phyloP scores from a whole-genome alignment of 2,113 vertebrate species.

The Zapornia atra region DNA sequence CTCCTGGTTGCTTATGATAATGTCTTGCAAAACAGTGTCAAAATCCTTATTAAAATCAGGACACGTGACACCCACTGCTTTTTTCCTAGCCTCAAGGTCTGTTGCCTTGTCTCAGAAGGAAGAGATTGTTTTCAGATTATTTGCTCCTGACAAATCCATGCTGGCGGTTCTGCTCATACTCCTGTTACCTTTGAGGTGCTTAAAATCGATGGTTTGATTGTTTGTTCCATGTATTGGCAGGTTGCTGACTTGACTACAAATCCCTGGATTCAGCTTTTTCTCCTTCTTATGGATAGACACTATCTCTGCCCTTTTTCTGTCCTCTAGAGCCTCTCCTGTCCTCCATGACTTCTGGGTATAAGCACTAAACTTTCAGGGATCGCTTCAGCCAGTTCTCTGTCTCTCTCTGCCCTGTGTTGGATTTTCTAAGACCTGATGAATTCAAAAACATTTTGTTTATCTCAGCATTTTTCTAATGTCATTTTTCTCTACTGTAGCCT shows the following conservation, averaged over 20 bases:
- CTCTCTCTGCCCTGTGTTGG: background rate
- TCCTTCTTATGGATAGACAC: background rate
- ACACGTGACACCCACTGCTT: background rate
- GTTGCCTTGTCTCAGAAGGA: background rate
- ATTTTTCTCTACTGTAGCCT: background rate
- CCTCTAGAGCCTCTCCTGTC: background rate
- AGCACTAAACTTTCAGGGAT: background rate
- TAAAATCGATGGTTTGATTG: background rate
- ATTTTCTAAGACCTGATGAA: background rate
- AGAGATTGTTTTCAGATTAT: background rate
- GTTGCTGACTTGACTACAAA: slow-evolving; percentile 1
- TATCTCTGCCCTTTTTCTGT: background rate
- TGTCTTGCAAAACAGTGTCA: background rate
- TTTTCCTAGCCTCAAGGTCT: background rate
- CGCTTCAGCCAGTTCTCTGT: background rate
- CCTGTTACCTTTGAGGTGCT: background rate
- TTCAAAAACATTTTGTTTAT: background rate
- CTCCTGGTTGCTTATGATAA: background rate
- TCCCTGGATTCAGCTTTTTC: background rate
- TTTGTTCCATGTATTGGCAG: background rate
- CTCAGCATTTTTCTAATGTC: background rate
- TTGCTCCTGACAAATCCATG: background rate
- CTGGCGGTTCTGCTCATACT: background rate
- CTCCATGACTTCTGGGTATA: background rate
- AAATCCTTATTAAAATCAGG: background rate